Evolutionary conservation across 1,140 invertebrate species (phyloP), one percentile per base, ranked within the genome.

Genomic region (Leptinotarsa texana): DNA sequence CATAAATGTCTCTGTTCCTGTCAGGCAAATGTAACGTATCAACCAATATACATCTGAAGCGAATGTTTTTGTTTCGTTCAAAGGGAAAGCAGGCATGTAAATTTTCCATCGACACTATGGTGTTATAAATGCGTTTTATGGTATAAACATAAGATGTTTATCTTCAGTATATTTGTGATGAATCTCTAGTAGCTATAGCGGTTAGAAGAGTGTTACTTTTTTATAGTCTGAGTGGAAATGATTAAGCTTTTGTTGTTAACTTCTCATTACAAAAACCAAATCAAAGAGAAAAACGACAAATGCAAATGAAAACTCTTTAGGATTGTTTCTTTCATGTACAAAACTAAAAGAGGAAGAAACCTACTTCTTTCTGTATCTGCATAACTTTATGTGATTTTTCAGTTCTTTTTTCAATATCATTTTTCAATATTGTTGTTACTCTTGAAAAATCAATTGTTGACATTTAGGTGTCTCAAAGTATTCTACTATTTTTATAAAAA

Each of bases 81-180:
- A 18, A 57, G 51, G 33, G 51, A 57, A 57, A 57, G 51, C 4
- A n/a, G 13, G 13, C 51, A 57, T 57, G 51, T 57, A 18, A 17
- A 57, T 57, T 57, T 15, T 57, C 51, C n/a, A 57, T 57, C 51
- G 13, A 57, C 51, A 57, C 51, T 57, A 6, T 4, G n/a, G 3
- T 15, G 17, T 57, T 57, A 57, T 57, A 57, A 57, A 57, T 57
- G 51, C 51, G 51, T 57, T 57, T 57, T 57, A 57, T 57, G 17
- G 4, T 57, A 4, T 57, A 18, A 57, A 18, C 51, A 17, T 57
- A 4, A 13, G 13, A 15, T 57, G 51, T 57, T 57, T 57, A 57
- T 57, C 51, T 57, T 57, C 0, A 57, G 51, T 17, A 57, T 57
- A 15, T 57, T n/a, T 13, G 17, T 57, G n/a, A 57, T 57, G 51